Base-by-base conservation (phyloP, 2,888 invertebrate genomes). In the Pherbina coryleti region DNA sequence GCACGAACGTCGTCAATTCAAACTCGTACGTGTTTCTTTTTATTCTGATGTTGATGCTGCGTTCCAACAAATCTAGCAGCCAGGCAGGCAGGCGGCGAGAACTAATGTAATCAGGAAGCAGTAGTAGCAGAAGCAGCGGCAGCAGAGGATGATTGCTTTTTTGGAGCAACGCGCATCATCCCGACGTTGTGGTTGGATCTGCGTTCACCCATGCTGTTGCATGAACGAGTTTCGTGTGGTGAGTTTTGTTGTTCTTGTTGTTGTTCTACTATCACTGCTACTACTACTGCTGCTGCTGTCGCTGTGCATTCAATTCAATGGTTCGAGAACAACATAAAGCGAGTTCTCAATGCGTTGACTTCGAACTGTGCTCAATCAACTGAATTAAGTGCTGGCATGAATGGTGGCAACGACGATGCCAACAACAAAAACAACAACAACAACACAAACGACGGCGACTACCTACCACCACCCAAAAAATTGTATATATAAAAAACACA, bases 301-400 rank as follows among this genome's bases (percentile, higher is more conserved):
- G 69, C 31, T 71, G 71, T 72, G 72, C 57, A 72, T 72, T 72
- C 72, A 60, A 57, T 37, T 72, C 22, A 44, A 31, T 64, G 51
- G 64, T 66, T 64, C 64, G 64, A 74, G 31, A 37, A 44, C 8
- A 49, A 62, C 44, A 44, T 5, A 5, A 31, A 57, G 17, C 72
- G 25, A 31, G 55, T 34, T 60, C 72, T 44, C 60, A 60, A 60
- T 19, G 44, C 73, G 62, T 22, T 31, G 62, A 44, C 73, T 62
- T 73, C 73, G 73, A 73, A 62, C 64, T 37, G 37, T 80, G 84
- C 84, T 85, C 85, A 85, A 85, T 85, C 86, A 86, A 85, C 85
- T 82, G 86, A 85, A 84, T 85, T 85, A 86, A 86, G 85, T 85
- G 37, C 44, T 55, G 51, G 34, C n/a, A 55, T 55, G 67, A 67